A percentile compares a stretch with the other conserved stretches of the same genome.
Conservation (phyloP, 2,797 vertebrate genomes). For the Spinibarbus caldwelli region DNA sequence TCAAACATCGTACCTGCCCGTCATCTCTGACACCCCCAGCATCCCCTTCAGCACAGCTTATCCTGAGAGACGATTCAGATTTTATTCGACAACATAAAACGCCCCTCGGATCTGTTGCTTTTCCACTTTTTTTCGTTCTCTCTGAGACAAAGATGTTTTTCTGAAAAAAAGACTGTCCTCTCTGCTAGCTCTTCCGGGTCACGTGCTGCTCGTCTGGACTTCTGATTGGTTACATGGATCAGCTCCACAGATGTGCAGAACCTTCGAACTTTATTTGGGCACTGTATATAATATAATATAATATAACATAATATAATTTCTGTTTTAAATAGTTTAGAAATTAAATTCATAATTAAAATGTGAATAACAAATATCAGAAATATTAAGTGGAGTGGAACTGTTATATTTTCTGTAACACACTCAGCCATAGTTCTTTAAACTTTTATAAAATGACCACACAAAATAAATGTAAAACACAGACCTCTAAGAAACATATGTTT, state of each 20-base stretch:
- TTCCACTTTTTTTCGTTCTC: neutral
- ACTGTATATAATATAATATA: neutral
- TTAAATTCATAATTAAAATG: neutral
- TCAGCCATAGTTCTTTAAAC: neutral
- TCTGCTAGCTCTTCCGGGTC: neutral
- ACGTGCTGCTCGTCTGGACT: neutral
- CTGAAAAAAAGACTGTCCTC: neutral
- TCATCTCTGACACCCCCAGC: constrained; percentile 79
- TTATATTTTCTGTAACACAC: neutral
- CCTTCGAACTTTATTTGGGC: neutral
- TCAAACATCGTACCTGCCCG: constrained; percentile 74
- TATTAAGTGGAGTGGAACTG: neutral
- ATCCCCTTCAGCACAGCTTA: constrained; percentile 64
- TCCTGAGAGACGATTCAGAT: constrained; percentile 44
- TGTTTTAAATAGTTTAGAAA: neutral
- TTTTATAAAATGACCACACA: neutral
- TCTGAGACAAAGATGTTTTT: neutral
- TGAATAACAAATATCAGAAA: neutral
- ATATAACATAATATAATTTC: neutral
- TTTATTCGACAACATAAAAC: constrained; percentile 6
- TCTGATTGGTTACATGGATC: constrained; percentile 1
- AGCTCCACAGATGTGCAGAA: neutral
- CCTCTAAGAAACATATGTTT: neutral
- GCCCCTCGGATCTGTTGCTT: constrained; percentile 33
- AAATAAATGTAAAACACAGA: neutral